Conservation (phyloP, 2,888 invertebrate species). For the Acleris laterana region DNA sequence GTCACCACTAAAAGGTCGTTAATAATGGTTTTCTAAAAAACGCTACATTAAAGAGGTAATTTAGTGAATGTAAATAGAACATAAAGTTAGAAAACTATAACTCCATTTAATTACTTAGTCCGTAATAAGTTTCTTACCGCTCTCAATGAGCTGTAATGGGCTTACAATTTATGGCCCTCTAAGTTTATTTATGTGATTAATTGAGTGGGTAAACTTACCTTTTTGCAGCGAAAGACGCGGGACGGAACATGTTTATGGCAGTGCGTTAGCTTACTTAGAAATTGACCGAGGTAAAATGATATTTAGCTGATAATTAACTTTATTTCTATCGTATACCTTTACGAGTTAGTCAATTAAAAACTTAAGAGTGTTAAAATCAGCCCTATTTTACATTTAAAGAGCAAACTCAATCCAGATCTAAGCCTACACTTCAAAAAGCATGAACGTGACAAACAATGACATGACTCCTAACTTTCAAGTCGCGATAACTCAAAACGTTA, state of each 20-base stretch:
- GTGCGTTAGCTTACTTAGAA: not conserved
- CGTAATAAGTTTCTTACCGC: constrained; percentile 12
- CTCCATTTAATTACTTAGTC: not conserved
- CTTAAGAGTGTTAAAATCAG: too few species aligned
- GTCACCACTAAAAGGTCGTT: too few species aligned
- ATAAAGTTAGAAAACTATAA: not conserved
- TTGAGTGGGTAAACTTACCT: constrained; percentile 12
- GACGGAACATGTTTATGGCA: not conserved
- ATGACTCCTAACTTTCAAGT: too few species aligned
- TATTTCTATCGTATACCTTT: too few species aligned
- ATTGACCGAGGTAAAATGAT: not conserved
- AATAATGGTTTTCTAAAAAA: too few species aligned
- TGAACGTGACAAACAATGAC: too few species aligned
- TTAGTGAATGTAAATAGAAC: not conserved
- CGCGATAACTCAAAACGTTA: too few species aligned
- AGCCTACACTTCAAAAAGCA: too few species aligned
- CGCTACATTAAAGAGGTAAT: not conserved
- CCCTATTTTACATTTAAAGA: too few species aligned
- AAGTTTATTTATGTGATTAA: constrained; percentile 11
- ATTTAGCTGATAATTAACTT: not conserved
- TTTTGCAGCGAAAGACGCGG: constrained; percentile 2
- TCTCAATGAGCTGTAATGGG: constrained; percentile 18
- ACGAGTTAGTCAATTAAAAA: too few species aligned
- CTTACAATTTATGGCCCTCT: constrained; percentile 20
- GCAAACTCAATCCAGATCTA: too few species aligned